These are phyloP conservation scores for Pantherophis alleghaniensis DNA, from an alignment of 2,797 vertebrate genomes.

Conservation along the genomic window DNA sequence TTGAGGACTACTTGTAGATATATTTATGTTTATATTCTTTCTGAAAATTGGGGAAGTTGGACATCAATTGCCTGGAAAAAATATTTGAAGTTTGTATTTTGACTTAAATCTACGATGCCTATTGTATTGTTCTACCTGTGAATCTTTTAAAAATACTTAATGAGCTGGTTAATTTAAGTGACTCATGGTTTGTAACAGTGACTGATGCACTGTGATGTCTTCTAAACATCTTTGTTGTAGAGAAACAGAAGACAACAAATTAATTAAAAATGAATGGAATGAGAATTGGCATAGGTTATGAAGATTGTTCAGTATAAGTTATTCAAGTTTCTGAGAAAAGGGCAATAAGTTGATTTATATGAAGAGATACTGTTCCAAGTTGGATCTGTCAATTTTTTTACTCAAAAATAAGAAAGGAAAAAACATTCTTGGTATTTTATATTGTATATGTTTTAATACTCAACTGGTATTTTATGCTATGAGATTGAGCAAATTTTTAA, in stretches of 20 bases:
- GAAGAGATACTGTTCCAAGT: not conserved
- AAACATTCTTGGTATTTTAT: not conserved
- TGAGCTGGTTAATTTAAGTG: not conserved
- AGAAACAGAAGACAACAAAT: not conserved
- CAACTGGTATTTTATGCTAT: not conserved
- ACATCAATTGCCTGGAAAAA: not conserved
- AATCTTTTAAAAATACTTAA: not conserved
- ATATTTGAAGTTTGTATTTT: not conserved
- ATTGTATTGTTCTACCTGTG: not conserved
- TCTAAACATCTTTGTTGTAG: not conserved
- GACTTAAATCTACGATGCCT: not conserved
- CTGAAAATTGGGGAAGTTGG: not conserved
- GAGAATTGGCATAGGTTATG: not conserved
- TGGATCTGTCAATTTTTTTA: fast-evolving
- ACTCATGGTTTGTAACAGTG: too few relatives aligned
- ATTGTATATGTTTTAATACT: not conserved
- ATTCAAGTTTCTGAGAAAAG: not conserved
- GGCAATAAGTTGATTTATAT: not conserved
- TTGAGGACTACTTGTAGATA: not conserved
- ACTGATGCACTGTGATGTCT: not conserved
- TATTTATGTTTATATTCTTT: not conserved
- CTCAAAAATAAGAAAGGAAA: not conserved
- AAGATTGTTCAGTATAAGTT: not conserved
- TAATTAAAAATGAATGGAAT: not conserved
- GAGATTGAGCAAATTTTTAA: not conserved